Evolutionary conservation across 2,888 invertebrate species (phyloP), one percentile per base, ranked within the genome.

Genomic region (Myathropa florea): DNA sequence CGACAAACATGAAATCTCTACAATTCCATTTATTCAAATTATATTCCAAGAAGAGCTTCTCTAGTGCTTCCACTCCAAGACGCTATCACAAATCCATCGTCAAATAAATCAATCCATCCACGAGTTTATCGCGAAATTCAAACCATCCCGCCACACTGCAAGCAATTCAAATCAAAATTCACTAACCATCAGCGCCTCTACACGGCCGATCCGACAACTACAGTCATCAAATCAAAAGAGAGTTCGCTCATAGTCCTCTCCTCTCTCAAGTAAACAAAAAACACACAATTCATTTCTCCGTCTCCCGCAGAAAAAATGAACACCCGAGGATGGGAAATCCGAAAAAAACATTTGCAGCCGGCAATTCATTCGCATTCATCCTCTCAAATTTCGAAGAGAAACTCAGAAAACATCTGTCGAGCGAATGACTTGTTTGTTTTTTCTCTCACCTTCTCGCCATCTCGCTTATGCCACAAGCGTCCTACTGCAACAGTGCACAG

Each of bases 201-300:
- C 2, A 23, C 60, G 77, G 23, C 53, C 7, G 33, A 81, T 81
- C 85, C 60, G 67, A 36, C 23, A 81, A 85, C 77, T 64, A 77
- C 36, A 30, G 24, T 9, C 7, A 4, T 12, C 53, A 55, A 2
- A 26, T 30, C 30, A 46, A 61, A 7, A 14, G 39, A 55, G 63
- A 68, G n/a, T 63, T 21, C 24, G 7, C 28, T 26, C 14, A 21
- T 26, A 28, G 9, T 14, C 2, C 33, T 60, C 30, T 61, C 36
- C 78, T 86, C 86, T 86, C 86, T 23, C 78, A 75, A 86, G 78
- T 86, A 86, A 86, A 86, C 86, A 86, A 86, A 84, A 78, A 80
- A 81, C 21, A 60, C 28, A 61, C n/a, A n/a, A 65, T 70, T 68
- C 33, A 72, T 33, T 65, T 39, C 2, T 46, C 9, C 46, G 46